Evolutionary conservation across 2,888 invertebrate species (phyloP).

Genomic region (Morpho deidamia): DNA sequence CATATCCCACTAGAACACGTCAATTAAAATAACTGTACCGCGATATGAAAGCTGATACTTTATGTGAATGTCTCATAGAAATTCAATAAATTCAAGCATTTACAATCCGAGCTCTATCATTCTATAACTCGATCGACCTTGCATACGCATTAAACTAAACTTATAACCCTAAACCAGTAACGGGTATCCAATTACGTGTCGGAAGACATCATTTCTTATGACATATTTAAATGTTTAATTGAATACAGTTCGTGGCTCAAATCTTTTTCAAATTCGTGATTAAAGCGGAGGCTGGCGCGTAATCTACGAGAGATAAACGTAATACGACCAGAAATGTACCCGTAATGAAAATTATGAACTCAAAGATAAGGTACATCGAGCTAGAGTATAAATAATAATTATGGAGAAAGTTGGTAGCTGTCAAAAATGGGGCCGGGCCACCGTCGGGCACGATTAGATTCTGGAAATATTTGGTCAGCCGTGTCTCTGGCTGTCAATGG

Average conservation of each 20-base stretch:
- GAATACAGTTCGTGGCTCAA: constrained; percentile 12
- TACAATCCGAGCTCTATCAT: constrained; percentile 1
- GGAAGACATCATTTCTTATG: constrained; percentile 17
- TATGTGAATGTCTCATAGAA: constrained; percentile 1
- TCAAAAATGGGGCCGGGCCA: constrained; percentile 43
- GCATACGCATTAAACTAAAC: constrained; percentile 1
- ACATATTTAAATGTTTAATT: constrained; percentile 22
- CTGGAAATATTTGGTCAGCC: constrained; percentile 55
- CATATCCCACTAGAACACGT: background rate
- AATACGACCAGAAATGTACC: constrained; percentile 26
- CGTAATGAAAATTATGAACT: constrained; percentile 39
- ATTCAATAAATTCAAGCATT: constrained; percentile 13
- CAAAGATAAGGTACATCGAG: constrained; percentile 21
- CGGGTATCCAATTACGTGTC: constrained; percentile 14
- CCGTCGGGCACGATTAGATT: constrained; percentile 42
- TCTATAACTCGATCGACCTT: constrained; percentile 12
- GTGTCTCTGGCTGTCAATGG: constrained; percentile 36
- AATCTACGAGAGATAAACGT: constrained; percentile 28
- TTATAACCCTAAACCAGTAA: constrained; percentile 3
- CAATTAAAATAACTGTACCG: constrained; percentile 13
- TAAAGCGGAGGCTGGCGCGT: constrained; percentile 16
- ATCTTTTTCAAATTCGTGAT: constrained; percentile 1
- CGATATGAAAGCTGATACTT: constrained; percentile 16
- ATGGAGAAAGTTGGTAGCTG: constrained; percentile 64
- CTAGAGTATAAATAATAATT: constrained; percentile 67